Percentiles rank a stretch among this genome's conserved stretches.
Evolutionary conservation across 2,113 vertebrate species (phyloP).

Genomic region (Eulemur macaco): DNA sequence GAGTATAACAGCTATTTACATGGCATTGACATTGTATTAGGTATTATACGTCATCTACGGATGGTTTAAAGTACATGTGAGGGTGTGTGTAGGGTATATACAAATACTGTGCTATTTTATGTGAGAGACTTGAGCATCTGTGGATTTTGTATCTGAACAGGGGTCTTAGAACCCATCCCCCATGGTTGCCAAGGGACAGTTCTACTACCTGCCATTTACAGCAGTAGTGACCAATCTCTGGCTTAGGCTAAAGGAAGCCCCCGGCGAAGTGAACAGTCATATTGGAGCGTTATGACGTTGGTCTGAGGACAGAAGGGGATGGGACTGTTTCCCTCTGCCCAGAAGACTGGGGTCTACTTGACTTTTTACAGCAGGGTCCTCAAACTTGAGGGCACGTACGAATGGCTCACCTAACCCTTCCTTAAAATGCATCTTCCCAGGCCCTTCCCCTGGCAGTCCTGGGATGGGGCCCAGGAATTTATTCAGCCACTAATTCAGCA

Average conservation of each 20-base stretch:
- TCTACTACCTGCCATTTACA: not conserved
- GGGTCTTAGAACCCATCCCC: not conserved
- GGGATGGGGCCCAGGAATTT: not conserved
- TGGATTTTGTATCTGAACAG: not conserved
- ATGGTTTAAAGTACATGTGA: not conserved
- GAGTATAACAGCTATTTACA: not conserved
- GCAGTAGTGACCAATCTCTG: not conserved
- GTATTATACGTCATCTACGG: not conserved
- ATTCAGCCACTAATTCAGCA: not conserved
- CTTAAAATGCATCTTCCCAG: not conserved
- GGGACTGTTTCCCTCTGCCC: not conserved
- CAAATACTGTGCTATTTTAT: not conserved
- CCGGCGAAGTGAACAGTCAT: not conserved
- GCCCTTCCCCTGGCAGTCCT: not conserved
- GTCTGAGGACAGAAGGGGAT: not conserved
- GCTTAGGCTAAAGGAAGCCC: not conserved
- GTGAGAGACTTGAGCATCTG: not conserved
- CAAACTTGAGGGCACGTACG: too few species aligned
- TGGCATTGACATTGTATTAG: not conserved
- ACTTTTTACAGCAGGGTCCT: not conserved
- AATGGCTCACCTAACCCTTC: not conserved
- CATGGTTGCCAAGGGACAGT: not conserved
- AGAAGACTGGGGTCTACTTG: too few species aligned
- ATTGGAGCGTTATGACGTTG: not conserved
- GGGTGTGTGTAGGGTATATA: not conserved